A percentile compares a stretch with the other conserved stretches of the same genome.
Evolutionary conservation across 2,113 vertebrate species (phyloP).

Genomic region (Colinus virginianus): DNA sequence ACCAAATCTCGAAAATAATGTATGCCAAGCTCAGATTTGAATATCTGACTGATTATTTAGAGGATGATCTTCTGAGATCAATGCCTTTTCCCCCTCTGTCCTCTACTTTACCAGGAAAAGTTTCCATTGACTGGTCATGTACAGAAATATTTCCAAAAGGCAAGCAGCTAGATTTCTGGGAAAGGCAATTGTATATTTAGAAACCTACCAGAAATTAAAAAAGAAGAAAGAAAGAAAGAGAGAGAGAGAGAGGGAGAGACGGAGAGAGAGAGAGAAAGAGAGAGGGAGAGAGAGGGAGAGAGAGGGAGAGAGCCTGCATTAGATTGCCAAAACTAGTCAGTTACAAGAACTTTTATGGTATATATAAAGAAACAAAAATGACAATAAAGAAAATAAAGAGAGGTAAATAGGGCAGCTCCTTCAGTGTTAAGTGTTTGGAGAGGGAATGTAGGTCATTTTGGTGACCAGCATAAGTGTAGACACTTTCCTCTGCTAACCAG

Average conservation of each 20-base stretch:
- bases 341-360: neutral
- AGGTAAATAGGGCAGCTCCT: neutral
- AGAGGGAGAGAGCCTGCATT: neutral
- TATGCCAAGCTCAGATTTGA: neutral
- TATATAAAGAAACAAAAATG: neutral
- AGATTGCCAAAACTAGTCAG: neutral
- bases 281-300: neutral
- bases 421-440: neutral
- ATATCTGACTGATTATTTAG: neutral
- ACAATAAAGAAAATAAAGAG: neutral
- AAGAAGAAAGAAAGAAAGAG: neutral
- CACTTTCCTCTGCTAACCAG: neutral
- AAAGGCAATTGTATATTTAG: neutral
- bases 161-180: neutral
- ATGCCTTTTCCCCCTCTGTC: neutral
- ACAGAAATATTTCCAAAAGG: conserved; percentile 19
- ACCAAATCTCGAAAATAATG: neutral
- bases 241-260: neutral
- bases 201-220: neutral
- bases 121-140: neutral
- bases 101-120: neutral
- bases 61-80: neutral
- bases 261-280: neutral
- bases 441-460: neutral
- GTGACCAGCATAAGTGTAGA: neutral